Conservation (phyloP, 2,888 invertebrate species). For the Aphidius colemani region DNA sequence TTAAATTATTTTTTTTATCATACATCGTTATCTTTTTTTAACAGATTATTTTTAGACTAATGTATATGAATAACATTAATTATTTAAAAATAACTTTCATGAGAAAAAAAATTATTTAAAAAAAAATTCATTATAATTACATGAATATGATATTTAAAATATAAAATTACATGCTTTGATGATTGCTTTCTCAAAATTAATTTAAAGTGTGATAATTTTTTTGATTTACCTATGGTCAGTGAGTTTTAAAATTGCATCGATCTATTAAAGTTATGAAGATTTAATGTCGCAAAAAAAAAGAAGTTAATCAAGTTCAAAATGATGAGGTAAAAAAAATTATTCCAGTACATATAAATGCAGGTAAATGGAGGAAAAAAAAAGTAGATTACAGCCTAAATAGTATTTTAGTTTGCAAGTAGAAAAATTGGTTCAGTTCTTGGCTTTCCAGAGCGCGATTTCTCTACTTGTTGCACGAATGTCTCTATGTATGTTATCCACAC, state of each 20-base stretch:
- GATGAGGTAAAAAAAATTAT: no score
- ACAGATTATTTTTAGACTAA: no score
- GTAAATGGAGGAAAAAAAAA: conserved; percentile 1
- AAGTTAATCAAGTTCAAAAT: no score
- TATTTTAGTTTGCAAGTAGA: conserved; percentile 13
- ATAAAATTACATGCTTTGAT: conserved; percentile 25
- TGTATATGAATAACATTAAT: no score
- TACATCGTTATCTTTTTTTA: not conserved
- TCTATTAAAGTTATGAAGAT: no score
- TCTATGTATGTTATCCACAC: conserved; percentile 11
- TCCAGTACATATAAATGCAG: no score
- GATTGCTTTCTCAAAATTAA: conserved; percentile 28
- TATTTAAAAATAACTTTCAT: not conserved
- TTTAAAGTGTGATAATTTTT: conserved; percentile 7
- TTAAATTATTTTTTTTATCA: conserved; percentile 1
- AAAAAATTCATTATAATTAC: not conserved
- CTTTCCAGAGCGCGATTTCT: conserved; percentile 43
- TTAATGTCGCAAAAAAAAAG: no score
- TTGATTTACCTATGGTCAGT: not conserved
- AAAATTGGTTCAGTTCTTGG: conserved; percentile 28
- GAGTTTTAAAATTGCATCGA: no score
- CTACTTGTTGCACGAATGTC: conserved; percentile 33
- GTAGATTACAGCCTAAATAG: not conserved
- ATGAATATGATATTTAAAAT: not conserved
- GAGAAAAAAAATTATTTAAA: not conserved